Evolutionary conservation across 2,797 vertebrate genomes (phyloP), one percentile per base, ranked within the genome.

Genomic region (Pantherophis vulpinus): DNA sequence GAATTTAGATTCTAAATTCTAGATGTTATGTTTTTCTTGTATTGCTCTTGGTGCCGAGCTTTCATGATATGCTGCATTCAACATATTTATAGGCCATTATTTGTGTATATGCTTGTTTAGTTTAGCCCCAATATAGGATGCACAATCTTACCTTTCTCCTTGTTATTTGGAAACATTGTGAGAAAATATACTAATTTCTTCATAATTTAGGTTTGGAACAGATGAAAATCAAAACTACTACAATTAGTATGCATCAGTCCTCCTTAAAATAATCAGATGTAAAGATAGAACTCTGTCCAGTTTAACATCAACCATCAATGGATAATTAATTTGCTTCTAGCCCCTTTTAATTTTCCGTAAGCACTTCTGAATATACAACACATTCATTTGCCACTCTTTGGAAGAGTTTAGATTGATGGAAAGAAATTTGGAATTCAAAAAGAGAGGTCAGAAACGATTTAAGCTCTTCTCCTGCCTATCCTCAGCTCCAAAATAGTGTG

Each of bases 51-150:
- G 70, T 94, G 66, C 93, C n/a, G 93, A 63, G 94, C 86, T 16
- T 94, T 90, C 88, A 1, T 7, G 58, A 51, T 90, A 90, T 94
- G 94, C 95, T 94, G 92, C 94, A 96, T 95, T 96, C 59, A 0
- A 94, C 95, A 79, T 27, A 42, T 95, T 54, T 14, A 27, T 79
- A 54, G 13, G 91, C 86, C 93, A 83, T 83, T 83, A 94, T 92
- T 88, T 90, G 70, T 0, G 23, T 16, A 32, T 55, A 66, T 87
- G 25, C 8, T 16, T 88, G 32, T 92, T 2, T 42, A 79, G 86
- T 18, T 88, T 54, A 89, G 29, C 23, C 83, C 54, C 32, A 37
- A 74, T 16, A 27, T 58, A n/a, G 16, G 32, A n/a, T 58, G 11
- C 18, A 61, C 42, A 55, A 12, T 56, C 55, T 13, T 51, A 59